phyloP scores from a whole-genome alignment of 2,113 vertebrate genomes.

The Dunckerocampus dactyliophorus region DNA sequence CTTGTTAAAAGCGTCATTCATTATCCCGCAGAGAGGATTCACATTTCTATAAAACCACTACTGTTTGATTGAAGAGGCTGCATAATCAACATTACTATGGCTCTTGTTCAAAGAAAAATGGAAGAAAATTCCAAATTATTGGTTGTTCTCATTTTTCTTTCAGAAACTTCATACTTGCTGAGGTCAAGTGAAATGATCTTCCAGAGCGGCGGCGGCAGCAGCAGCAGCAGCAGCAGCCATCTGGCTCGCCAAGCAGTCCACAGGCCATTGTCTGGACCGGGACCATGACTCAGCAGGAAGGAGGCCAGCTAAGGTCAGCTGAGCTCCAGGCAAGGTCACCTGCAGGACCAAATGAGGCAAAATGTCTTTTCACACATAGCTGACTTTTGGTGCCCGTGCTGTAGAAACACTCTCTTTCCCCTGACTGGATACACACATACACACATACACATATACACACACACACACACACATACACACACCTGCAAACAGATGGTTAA shows the following conservation, averaged over 20 bases:
- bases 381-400: too few species aligned
- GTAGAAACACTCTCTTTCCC: too few species aligned
- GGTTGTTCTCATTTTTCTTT: too few species aligned
- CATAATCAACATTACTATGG: too few species aligned
- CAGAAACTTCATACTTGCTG: too few species aligned
- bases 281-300: conserved; percentile 52
- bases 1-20: too few species aligned
- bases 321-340: conserved; percentile 29
- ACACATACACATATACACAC: conserved; percentile 9
- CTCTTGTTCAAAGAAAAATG: too few species aligned
- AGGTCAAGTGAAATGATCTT: not conserved
- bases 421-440: not conserved
- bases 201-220: not conserved
- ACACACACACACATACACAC: conserved; percentile 12
- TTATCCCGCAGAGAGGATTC: too few species aligned
- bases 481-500: conserved; percentile 22
- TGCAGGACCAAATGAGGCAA: conserved; percentile 14
- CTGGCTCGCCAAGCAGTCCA: conserved; percentile 36
- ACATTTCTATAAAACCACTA: too few species aligned
- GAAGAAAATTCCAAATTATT: too few species aligned
- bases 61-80: too few species aligned
- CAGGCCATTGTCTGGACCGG: conserved; percentile 34
- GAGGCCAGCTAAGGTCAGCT: conserved; percentile 30
- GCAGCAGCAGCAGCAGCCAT: conserved; percentile 30
- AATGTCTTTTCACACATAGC: not conserved